A percentile compares a stretch with the other conserved stretches of the same genome.
Evolutionary conservation across 2,797 vertebrate species (phyloP).

Genomic region (Hylomyscus alleni): DNA sequence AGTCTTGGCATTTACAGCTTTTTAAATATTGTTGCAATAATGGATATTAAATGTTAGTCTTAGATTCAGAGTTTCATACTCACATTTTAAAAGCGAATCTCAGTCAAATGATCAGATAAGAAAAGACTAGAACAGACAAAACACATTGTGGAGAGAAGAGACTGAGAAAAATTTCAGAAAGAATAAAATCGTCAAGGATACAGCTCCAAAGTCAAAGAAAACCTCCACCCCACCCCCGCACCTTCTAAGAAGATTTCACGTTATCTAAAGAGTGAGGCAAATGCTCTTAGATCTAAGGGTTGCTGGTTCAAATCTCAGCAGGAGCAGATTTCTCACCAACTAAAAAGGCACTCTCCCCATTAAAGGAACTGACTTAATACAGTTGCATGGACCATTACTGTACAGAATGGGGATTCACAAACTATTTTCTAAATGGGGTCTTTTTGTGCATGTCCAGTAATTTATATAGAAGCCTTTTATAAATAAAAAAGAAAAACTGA

Average conservation of each 20-base stretch:
- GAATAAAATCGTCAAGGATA: conserved; percentile 72
- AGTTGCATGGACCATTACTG: conserved; percentile 80
- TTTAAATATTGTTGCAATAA: not conserved
- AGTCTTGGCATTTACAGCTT: not conserved
- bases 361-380: conserved; percentile 85
- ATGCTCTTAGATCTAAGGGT: conserved; percentile 84
- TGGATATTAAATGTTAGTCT: conserved; percentile 32
- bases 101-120: conserved; percentile 36
- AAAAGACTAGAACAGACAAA: conserved; percentile 46
- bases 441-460: conserved; percentile 84
- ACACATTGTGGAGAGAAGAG: conserved; percentile 9
- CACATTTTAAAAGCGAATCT: conserved; percentile 47
- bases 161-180: conserved; percentile 66
- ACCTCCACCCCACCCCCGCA: not conserved
- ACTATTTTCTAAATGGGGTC: conserved; percentile 81
- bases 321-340: conserved; percentile 79
- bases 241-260: conserved; percentile 80
- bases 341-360: conserved; percentile 79
- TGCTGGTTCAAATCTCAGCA: conserved; percentile 85
- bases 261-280: conserved; percentile 69
- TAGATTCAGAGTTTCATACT: conserved; percentile 14
- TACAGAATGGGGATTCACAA: conserved; percentile 82
- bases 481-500: conserved; percentile 69
- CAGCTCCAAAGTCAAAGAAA: conserved; percentile 68
- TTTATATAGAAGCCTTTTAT: conserved; percentile 82